Evolutionary conservation across 2,888 invertebrate genomes (phyloP).

Genomic region (Cyclophora punctaria): DNA sequence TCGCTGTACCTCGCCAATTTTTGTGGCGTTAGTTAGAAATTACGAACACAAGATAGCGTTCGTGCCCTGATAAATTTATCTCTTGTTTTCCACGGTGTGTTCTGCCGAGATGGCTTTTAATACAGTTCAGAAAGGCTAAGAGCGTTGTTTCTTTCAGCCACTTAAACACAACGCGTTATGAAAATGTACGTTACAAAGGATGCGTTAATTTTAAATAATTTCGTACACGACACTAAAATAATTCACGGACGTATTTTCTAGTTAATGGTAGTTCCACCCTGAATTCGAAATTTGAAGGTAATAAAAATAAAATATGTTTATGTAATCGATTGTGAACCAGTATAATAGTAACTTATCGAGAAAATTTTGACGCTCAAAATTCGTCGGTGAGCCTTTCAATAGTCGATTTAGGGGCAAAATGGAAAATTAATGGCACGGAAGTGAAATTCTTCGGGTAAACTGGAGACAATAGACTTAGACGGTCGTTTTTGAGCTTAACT

Average conservation of each 20-base stretch:
- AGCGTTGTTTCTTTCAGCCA: slow-evolving; percentile 4
- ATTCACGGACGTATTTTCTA: not conserved
- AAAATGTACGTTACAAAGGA: not conserved
- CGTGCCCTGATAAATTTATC: slow-evolving; percentile 29
- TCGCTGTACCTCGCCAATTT: slow-evolving; percentile 42
- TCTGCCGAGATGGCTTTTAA: slow-evolving; percentile 14
- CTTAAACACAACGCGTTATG: not conserved
- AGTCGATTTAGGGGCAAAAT: slow-evolving; percentile 56
- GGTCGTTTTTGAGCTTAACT: slow-evolving; percentile 36
- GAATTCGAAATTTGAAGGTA: slow-evolving; percentile 2
- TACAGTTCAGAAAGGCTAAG: not conserved
- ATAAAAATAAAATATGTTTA: slow-evolving; percentile 27
- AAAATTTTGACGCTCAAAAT: slow-evolving; percentile 46
- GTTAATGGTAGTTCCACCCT: not conserved
- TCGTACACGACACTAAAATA: not conserved
- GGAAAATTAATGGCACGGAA: slow-evolving; percentile 66
- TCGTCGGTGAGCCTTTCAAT: slow-evolving; percentile 45
- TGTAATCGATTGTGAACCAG: slow-evolving; percentile 31
- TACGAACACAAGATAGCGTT: slow-evolving; percentile 42
- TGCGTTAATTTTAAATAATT: not conserved
- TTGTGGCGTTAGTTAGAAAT: slow-evolving; percentile 56
- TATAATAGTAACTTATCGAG: slow-evolving; percentile 46
- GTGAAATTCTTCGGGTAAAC: slow-evolving; percentile 54
- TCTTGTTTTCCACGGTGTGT: slow-evolving; percentile 25
- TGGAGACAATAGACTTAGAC: slow-evolving; percentile 46